A percentile compares a stretch with the other conserved stretches of the same genome.
Conservation (phyloP, 2,113 vertebrate genomes). For the Dipodomys spectabilis region DNA sequence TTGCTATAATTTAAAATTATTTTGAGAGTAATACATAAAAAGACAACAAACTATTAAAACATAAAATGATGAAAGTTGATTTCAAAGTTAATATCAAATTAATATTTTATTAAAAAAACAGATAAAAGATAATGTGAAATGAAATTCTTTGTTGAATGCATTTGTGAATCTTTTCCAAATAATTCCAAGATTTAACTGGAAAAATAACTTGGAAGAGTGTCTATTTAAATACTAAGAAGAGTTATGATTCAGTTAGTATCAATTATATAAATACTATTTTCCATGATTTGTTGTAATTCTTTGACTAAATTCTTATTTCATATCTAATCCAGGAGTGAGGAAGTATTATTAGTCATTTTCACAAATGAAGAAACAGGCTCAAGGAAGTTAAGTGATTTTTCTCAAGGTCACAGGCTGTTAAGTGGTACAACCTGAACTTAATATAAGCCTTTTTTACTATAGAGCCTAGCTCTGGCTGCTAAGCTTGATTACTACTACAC, state of each 20-base stretch:
- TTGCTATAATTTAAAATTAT: slow-evolving; percentile 30
- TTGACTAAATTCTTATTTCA: slow-evolving; percentile 46
- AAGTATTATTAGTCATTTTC: slow-evolving; percentile 13
- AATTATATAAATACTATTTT: slow-evolving; percentile 10
- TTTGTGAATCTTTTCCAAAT: background rate
- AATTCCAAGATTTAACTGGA: background rate
- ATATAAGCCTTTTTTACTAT: slow-evolving; percentile 8
- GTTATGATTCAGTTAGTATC: background rate
- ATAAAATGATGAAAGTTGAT: too few relatives aligned
- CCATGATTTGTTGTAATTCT: slow-evolving; percentile 10
- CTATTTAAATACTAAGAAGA: too few relatives aligned
- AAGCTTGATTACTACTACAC: background rate
- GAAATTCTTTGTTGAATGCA: background rate
- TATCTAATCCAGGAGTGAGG: background rate
- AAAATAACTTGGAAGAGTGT: background rate
- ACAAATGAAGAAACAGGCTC: background rate
- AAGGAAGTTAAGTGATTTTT: slow-evolving; percentile 31
- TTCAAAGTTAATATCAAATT: background rate
- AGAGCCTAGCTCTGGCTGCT: background rate
- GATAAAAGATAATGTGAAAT: background rate
- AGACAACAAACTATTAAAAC: too few relatives aligned
- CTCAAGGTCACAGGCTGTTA: slow-evolving; percentile 56
- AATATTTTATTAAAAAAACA: background rate
- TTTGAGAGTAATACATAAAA: background rate
- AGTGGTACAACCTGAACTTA: background rate